These are phyloP conservation scores for Etheostoma perlongum DNA, from an alignment of 2,797 vertebrate species.

Conservation along the genomic window DNA sequence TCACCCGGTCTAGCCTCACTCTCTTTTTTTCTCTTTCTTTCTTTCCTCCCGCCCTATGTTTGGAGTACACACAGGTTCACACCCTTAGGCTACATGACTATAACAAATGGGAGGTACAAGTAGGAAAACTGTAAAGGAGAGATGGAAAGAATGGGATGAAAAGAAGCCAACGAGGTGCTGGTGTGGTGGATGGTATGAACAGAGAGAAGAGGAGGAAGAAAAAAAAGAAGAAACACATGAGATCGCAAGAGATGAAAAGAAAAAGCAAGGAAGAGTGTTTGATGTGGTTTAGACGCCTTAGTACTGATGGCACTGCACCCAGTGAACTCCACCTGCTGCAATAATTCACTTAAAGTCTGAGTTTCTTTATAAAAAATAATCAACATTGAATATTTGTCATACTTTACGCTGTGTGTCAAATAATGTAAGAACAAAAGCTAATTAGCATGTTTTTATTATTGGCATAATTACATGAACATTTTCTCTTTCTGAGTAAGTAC, in stretches of 20 bases:
- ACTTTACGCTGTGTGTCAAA: background rate
- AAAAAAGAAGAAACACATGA: slow-evolving; percentile 45
- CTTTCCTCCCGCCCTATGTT: slow-evolving; percentile 24
- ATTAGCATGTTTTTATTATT: background rate
- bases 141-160: slow-evolving; percentile 56
- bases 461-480: background rate
- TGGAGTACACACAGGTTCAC: slow-evolving; percentile 61
- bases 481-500: background rate
- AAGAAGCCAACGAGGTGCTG: slow-evolving; percentile 37
- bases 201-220: slow-evolving; percentile 9
- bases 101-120: slow-evolving; percentile 51
- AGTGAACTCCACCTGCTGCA: slow-evolving; percentile 58
- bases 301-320: slow-evolving; percentile 55
- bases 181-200: slow-evolving; percentile 46
- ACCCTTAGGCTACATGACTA: slow-evolving; percentile 54
- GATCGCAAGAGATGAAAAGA: slow-evolving; percentile 64
- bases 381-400: no score
- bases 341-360: background rate
- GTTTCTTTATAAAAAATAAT: no score
- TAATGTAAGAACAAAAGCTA: background rate
- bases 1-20: slow-evolving; percentile 32
- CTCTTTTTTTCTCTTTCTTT: slow-evolving; percentile 27
- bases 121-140: slow-evolving; percentile 36
- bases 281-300: slow-evolving; percentile 75
- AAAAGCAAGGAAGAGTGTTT: slow-evolving; percentile 53